These are phyloP conservation scores for Valencia hispanica DNA, from an alignment of 2,797 vertebrate species.

Conservation along the genomic window DNA sequence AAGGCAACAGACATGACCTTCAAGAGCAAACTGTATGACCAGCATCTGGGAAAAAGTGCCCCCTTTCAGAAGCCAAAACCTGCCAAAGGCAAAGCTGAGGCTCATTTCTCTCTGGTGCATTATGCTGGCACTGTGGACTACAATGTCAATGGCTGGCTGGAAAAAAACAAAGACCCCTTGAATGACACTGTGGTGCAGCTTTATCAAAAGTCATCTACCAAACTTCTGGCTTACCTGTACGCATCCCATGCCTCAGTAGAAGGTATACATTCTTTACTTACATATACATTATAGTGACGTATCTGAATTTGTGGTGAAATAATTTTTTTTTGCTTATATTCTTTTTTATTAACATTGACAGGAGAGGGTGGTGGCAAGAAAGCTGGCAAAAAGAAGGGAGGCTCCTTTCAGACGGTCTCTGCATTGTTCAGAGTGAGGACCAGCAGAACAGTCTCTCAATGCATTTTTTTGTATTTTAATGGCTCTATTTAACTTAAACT, in stretches of 20 bases:
- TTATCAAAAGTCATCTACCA: conserved; percentile 88
- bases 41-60: conserved; percentile 83
- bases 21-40: conserved; percentile 86
- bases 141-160: conserved; percentile 83
- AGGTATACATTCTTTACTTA: conserved; percentile 41
- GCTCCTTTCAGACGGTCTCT: conserved; percentile 92
- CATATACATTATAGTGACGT: not conserved
- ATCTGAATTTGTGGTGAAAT: not conserved
- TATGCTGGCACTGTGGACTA: conserved; percentile 92
- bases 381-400: conserved; percentile 88
- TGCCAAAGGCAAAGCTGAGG: conserved; percentile 86
- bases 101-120: conserved; percentile 85
- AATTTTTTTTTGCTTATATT: not conserved
- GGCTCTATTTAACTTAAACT: not conserved
- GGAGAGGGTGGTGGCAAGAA: conserved; percentile 77
- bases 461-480: not conserved
- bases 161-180: conserved; percentile 92
- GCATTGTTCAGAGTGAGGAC: conserved; percentile 88
- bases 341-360: conserved; percentile 3
- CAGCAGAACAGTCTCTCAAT: not conserved
- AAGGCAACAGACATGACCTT: conserved; percentile 85
- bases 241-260: conserved; percentile 69
- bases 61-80: conserved; percentile 85
- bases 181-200: conserved; percentile 86
- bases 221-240: conserved; percentile 79